Evolutionary conservation across 2,888 invertebrate species (phyloP).

Genomic region (Alcis repandata): DNA sequence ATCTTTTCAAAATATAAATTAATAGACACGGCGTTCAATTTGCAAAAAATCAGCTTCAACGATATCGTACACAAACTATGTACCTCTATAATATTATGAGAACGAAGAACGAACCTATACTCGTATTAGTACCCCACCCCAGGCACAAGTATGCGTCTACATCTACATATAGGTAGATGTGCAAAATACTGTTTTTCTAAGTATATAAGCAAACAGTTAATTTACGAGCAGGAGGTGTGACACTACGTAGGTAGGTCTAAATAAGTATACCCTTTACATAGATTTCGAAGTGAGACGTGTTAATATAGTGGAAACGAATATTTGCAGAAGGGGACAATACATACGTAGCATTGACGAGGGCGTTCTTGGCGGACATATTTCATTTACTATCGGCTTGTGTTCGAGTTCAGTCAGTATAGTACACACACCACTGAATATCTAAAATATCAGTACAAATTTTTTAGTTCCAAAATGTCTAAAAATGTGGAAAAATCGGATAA

Average conservation of each 20-base stretch:
- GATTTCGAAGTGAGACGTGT: constrained; percentile 53
- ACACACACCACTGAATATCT: constrained; percentile 10
- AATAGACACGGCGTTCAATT: too few species aligned
- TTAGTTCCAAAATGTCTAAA: constrained; percentile 51
- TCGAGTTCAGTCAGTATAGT: constrained; percentile 36
- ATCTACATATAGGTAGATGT: background rate
- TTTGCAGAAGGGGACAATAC: constrained; percentile 51
- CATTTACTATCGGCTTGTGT: constrained; percentile 46
- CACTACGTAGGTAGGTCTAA: constrained; percentile 23
- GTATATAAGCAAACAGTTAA: constrained; percentile 24
- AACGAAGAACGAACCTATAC: too few species aligned
- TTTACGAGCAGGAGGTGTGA: constrained; percentile 48
- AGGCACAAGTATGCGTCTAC: too few species aligned
- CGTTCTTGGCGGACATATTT: constrained; percentile 25
- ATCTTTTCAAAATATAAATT: too few species aligned
- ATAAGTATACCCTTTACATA: constrained; percentile 36
- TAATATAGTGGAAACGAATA: constrained; percentile 67
- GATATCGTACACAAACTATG: too few species aligned
- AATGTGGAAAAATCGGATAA: constrained; percentile 51
- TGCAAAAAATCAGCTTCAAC: too few species aligned
- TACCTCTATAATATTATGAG: too few species aligned
- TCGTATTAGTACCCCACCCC: too few species aligned
- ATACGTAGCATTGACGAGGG: constrained; percentile 13
- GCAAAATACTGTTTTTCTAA: background rate
- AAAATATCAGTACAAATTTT: constrained; percentile 27